These are phyloP conservation scores for Eubucco bourcierii DNA, from an alignment of 2,113 vertebrate genomes.

Conservation along the genomic window DNA sequence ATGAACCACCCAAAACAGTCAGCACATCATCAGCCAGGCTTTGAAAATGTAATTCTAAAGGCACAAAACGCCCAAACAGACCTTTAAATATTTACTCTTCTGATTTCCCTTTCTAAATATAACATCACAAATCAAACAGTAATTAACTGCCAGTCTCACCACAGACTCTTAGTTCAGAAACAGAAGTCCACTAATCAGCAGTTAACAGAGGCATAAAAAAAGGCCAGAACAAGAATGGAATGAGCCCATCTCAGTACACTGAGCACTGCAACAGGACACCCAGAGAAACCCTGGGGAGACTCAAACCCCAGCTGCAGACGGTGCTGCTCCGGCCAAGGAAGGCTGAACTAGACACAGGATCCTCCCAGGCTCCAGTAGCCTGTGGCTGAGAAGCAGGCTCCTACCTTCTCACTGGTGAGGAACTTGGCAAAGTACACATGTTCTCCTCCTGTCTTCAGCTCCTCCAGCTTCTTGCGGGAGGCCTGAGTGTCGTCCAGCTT, in stretches of 20 bases:
- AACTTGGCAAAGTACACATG: conserved; percentile 99
- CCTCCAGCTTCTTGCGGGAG: conserved; percentile 93
- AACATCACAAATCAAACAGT: background rate
- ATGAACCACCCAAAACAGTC: background rate
- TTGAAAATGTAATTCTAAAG: background rate
- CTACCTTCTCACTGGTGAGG: conserved; percentile 97
- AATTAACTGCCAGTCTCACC: background rate
- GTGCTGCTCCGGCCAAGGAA: background rate
- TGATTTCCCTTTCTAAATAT: background rate
- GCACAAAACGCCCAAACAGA: background rate
- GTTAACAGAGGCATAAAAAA: background rate
- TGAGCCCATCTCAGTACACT: background rate
- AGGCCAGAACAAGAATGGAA: background rate
- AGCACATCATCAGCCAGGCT: background rate
- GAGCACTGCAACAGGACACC: background rate
- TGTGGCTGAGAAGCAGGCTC: background rate
- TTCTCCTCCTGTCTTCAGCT: conserved; percentile 89
- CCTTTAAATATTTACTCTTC: background rate
- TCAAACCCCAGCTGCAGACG: background rate
- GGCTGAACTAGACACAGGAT: background rate
- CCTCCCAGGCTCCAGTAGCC: background rate
- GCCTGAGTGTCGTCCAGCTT: conserved; percentile 97
- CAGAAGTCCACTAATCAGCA: background rate
- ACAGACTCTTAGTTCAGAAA: background rate
- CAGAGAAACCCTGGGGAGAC: background rate